These are phyloP conservation scores for Aphrophora alni DNA, from an alignment of 2,888 invertebrate species.

Conservation along the genomic window DNA sequence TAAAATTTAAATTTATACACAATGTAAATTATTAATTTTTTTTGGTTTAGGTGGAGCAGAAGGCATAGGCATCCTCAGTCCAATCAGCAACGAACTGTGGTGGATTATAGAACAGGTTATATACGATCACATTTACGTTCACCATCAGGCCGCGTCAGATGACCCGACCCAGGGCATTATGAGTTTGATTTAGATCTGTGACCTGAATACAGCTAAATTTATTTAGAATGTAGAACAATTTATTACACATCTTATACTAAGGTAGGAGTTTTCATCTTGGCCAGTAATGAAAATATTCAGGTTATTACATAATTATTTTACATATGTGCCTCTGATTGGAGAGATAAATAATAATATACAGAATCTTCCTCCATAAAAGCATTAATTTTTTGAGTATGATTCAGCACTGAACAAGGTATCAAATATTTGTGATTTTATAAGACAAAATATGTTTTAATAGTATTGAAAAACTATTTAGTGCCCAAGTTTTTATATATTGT, in stretches of 20 bases:
- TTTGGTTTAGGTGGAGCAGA: conserved; percentile 77
- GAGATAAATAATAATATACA: no score
- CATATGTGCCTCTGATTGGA: no score
- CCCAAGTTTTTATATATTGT: no score
- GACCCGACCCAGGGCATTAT: conserved; percentile 61
- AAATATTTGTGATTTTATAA: no score
- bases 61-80: conserved; percentile 67
- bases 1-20: no score
- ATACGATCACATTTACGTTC: conserved; percentile 91
- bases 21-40: background rate
- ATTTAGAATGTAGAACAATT: background rate
- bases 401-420: no score
- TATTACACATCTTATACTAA: background rate
- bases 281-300: background rate
- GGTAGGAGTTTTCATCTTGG: background rate
- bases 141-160: conserved; percentile 92
- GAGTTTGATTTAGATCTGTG: background rate
- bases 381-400: no score
- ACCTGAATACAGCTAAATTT: background rate
- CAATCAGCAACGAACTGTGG: conserved; percentile 66
- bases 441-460: no score
- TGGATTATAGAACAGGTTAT: conserved; percentile 85
- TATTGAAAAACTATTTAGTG: no score
- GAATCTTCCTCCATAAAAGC: no score
- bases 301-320: no score